Evolutionary conservation across 2,888 invertebrate species (phyloP), one percentile per base, ranked within the genome.

Genomic region (Steinernema hermaphroditum): DNA sequence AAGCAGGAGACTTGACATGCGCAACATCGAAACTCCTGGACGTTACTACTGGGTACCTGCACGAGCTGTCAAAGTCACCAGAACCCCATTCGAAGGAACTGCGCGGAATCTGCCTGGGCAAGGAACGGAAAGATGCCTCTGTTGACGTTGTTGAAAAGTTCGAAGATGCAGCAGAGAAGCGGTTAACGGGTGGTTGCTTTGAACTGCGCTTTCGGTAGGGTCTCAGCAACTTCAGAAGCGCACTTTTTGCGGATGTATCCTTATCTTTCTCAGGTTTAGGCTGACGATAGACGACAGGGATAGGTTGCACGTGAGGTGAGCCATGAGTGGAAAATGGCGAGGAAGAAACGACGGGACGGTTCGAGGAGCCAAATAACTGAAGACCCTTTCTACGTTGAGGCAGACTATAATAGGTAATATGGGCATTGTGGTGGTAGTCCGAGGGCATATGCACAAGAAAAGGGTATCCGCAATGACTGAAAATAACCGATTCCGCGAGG

Each of bases 341-440:
- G 6, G 9, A 27, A 24, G 54, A 14, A 16, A 24, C 16, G 32
- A 62, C 32, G 32, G 62, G 14, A 19, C 2, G 27, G 19, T 14
- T 8, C 16, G 29, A 16, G 16, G 32, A 8, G 8, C 6, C 34
- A 34, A 14, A 32, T 32, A 32, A 27, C 16, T 62, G 62, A 4
- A 32, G 32, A 32, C 29, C 62, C 2, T 32, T 22, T 14, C 32
- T 62, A 16, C 62, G 29, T 4, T 62, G 32, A 2, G 62, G 62
- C 32, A 62, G 62, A 32, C 62, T 62, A 62, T 62, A 62, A 19
- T 62, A 62, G 32, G 8, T 62, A 27, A 62, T 16, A 29, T 34
- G 9, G 16, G 62, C 32, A 62, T 62, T 29, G 32, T 62, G 62
- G 32, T 62, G 27, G 27, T 62, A 32, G 32, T 29, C 32, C 62